Percentiles rank a stretch among this genome's conserved stretches.
Evolutionary conservation across 2,888 invertebrate genomes (phyloP).

Genomic region (Tipula lateralis): DNA sequence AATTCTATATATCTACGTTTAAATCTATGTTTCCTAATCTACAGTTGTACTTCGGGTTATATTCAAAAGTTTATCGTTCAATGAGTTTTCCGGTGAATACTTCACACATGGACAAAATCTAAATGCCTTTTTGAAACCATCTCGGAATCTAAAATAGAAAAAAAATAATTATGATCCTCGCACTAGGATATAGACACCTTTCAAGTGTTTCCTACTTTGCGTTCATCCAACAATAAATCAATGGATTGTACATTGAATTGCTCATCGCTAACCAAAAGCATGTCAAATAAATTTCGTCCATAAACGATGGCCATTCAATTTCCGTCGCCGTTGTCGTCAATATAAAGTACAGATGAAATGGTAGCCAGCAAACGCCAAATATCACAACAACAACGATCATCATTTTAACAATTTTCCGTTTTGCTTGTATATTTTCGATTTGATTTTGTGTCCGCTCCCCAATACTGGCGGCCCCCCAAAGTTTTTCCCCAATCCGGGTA

Average conservation of each 20-base stretch:
- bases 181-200: not conserved
- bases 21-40: not conserved
- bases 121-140: not conserved
- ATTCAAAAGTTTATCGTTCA: not conserved
- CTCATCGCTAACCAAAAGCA: not conserved
- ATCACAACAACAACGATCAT: not conserved
- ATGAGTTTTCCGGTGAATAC: not conserved
- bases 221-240: not conserved
- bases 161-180: too few species aligned
- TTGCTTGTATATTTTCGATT: not conserved
- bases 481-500: not conserved
- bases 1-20: too few species aligned
- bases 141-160: not conserved
- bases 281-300: not conserved
- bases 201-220: not conserved
- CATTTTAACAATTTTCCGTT: conserved; percentile 34
- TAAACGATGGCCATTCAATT: not conserved
- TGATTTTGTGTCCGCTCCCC: not conserved
- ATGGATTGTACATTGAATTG: not conserved
- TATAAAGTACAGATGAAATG: not conserved
- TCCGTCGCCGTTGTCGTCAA: not conserved
- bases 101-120: not conserved
- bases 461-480: not conserved
- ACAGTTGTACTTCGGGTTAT: not conserved
- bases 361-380: not conserved